These are phyloP conservation scores for Cephus pygmeus DNA, from an alignment of 2,888 invertebrate species.

Conservation along the genomic window DNA sequence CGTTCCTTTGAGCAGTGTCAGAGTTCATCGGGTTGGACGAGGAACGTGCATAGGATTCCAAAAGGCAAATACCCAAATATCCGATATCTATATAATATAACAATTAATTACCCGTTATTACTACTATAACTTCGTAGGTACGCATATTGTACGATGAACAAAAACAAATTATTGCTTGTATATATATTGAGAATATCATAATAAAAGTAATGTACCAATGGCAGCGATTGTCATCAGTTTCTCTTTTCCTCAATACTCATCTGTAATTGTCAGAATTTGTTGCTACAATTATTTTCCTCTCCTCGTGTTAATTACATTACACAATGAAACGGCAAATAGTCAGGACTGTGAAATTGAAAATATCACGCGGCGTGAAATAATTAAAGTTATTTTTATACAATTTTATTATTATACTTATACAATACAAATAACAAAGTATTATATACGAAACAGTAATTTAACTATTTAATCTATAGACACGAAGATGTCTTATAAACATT, in stretches of 20 bases:
- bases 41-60: constrained; percentile 26
- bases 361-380: neutral
- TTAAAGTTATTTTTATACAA: neutral
- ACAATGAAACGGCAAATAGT: neutral
- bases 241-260: neutral
- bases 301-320: neutral
- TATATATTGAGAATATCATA: constrained; percentile 57
- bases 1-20: neutral
- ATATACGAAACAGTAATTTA: constrained; percentile 5
- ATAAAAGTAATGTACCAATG: constrained; percentile 55
- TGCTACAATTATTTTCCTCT: neutral
- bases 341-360: neutral
- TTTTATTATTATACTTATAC: constrained; percentile 16
- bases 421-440: constrained; percentile 33
- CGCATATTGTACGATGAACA: constrained; percentile 32
- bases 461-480: neutral
- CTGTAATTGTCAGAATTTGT: neutral
- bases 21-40: constrained; percentile 23
- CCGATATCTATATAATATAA: constrained; percentile 37
- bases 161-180: constrained; percentile 56
- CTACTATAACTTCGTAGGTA: constrained; percentile 39
- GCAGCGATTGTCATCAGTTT: neutral
- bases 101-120: constrained; percentile 28
- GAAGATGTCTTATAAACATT: neutral
- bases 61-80: constrained; percentile 35